A percentile compares a stretch with the other conserved stretches of the same genome.
These are phyloP conservation scores for Psophia crepitans DNA, from an alignment of 2,113 vertebrate species.

Conservation along the genomic window DNA sequence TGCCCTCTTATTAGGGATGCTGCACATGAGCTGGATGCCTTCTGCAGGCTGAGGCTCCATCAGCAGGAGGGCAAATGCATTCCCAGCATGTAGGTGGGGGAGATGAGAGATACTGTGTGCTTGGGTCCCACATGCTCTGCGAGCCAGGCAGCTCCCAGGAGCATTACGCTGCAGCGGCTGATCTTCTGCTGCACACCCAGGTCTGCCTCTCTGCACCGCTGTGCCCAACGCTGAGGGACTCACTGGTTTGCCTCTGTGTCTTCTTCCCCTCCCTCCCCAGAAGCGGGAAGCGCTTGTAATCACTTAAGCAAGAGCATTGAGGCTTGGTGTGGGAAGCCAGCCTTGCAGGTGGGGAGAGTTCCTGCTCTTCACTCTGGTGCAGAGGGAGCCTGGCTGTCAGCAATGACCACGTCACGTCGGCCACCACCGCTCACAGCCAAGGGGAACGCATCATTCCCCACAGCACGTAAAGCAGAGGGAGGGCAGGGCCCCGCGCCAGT, in stretches of 20 bases:
- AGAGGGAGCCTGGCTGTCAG: neutral
- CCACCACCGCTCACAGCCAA: accelerated
- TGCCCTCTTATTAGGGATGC: neutral
- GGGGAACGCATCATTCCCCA: neutral
- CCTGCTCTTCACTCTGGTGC: neutral
- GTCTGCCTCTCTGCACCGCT: neutral
- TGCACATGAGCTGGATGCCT: neutral
- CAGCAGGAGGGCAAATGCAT: neutral
- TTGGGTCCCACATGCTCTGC: accelerated
- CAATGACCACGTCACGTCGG: accelerated
- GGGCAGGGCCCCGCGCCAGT: neutral
- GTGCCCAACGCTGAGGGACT: neutral
- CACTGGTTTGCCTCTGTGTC: neutral
- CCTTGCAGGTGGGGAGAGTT: accelerated
- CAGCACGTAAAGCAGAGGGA: neutral
- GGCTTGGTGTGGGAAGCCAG: neutral
- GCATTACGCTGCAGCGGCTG: accelerated
- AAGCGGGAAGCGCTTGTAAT: neutral
- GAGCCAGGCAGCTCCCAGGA: neutral
- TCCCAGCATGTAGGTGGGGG: neutral
- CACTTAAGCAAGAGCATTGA: neutral
- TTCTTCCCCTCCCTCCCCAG: neutral
- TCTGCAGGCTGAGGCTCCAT: neutral
- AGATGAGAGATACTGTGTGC: neutral
- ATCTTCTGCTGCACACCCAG: accelerated